Percentiles rank a stretch among this genome's conserved stretches.
Conservation (phyloP, 1,140 invertebrate genomes). For the Cotesia chilonis region DNA sequence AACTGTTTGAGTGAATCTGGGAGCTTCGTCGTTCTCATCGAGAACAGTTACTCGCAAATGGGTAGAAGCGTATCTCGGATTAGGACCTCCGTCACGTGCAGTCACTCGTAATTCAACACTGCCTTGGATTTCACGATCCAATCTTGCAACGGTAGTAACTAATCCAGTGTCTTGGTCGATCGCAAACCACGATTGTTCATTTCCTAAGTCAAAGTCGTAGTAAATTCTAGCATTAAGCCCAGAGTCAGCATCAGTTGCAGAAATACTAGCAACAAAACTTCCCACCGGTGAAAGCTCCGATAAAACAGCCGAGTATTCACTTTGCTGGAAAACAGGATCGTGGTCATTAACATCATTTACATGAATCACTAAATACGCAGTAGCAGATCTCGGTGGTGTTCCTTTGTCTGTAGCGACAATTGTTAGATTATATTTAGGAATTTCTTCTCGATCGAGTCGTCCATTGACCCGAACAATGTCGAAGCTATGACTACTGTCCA, state of each 20-base stretch:
- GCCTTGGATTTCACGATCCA: slow-evolving; percentile 89
- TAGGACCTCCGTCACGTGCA: slow-evolving; percentile 86
- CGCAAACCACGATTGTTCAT: slow-evolving; percentile 86
- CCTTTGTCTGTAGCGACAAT: slow-evolving; percentile 91
- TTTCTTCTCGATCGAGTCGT: slow-evolving; percentile 90
- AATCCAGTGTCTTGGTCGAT: slow-evolving; percentile 85
- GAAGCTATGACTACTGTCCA: slow-evolving; percentile 84
- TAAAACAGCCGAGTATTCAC: slow-evolving; percentile 86
- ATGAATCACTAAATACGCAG: slow-evolving; percentile 86
- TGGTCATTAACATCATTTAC: slow-evolving; percentile 97
- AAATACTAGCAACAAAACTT: slow-evolving; percentile 87
- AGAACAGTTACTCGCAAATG: slow-evolving; percentile 88
- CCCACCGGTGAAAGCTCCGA: slow-evolving; percentile 87
- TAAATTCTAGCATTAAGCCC: slow-evolving; percentile 89
- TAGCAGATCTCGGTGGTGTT: slow-evolving; percentile 81
- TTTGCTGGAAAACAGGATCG: slow-evolving; percentile 93
- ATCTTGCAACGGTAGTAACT: slow-evolving; percentile 80
- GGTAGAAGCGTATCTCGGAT: slow-evolving; percentile 89
- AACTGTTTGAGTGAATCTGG: slow-evolving; percentile 77
- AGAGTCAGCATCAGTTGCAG: slow-evolving; percentile 89
- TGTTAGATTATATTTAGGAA: slow-evolving; percentile 90
- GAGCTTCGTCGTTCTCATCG: slow-evolving; percentile 96
- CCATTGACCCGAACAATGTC: slow-evolving; percentile 93
- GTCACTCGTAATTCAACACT: slow-evolving; percentile 84
- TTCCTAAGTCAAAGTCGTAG: slow-evolving; percentile 87